A percentile compares a stretch with the other conserved stretches of the same genome.
Conservation (phyloP, 2,113 vertebrate species). For the Centropristis striata region DNA sequence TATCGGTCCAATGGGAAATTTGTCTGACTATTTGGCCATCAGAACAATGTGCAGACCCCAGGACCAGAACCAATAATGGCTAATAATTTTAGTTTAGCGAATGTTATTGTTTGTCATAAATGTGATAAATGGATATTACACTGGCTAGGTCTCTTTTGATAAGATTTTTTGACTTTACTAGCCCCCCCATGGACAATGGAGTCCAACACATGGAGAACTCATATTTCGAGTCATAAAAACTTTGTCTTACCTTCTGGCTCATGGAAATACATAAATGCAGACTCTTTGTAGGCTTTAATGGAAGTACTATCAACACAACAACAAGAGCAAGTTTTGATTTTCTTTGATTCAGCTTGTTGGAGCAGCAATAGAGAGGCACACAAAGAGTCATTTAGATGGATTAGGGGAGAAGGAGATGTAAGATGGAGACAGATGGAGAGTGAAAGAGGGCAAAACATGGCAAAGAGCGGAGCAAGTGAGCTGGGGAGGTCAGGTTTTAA, state of each 20-base stretch:
- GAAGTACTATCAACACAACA: neutral
- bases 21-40: no score
- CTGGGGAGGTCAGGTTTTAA: conserved; percentile 8
- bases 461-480: neutral
- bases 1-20: no score
- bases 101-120: no score
- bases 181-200: neutral
- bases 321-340: neutral
- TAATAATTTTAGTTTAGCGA: no score
- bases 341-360: neutral
- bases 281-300: neutral
- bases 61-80: no score
- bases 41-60: no score
- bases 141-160: no score
- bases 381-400: neutral
- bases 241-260: neutral
- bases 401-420: neutral
- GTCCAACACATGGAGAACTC: no score
- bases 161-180: no score
- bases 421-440: conserved; percentile 10
- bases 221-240: no score
- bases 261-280: neutral
- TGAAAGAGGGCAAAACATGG: neutral
- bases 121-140: no score
- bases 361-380: neutral